Conservation (phyloP, 2,797 vertebrate genomes). For the Silurus lanzhouensis region DNA sequence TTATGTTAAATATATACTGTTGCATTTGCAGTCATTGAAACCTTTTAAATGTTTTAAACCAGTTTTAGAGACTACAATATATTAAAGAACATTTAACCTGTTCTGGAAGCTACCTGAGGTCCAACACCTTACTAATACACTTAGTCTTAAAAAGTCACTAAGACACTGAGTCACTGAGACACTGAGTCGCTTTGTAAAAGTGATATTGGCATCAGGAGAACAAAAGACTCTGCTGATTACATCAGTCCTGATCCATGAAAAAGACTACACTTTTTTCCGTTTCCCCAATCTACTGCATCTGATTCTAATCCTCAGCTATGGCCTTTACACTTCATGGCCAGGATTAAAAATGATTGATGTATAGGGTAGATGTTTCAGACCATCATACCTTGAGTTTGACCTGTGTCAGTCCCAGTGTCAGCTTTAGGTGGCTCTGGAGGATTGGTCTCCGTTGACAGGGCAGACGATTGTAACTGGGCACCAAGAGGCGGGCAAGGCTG, state of each 20-base stretch:
- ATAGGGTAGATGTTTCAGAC: background rate
- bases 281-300: background rate
- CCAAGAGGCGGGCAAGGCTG: slow-evolving; percentile 66
- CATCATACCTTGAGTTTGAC: slow-evolving; percentile 72
- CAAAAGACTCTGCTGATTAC: background rate
- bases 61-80: too few species aligned
- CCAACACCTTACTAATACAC: background rate
- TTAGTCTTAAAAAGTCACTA: background rate
- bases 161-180: background rate
- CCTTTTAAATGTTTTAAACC: too few species aligned
- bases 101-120: background rate
- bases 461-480: slow-evolving; percentile 61
- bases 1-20: background rate
- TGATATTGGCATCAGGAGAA: background rate
- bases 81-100: background rate
- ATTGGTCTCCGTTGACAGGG: slow-evolving; percentile 66
- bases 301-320: background rate
- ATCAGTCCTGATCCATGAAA: background rate
- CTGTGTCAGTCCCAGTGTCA: slow-evolving; percentile 64
- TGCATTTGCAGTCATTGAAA: background rate
- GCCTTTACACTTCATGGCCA: background rate
- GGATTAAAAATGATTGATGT: background rate
- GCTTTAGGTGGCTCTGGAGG: slow-evolving; percentile 73
- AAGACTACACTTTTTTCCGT: background rate
- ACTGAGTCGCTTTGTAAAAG: background rate